A percentile compares a stretch with the other conserved stretches of the same genome.
Evolutionary conservation across 2,888 invertebrate species (phyloP).

Genomic region (Dorcus parallelipipedus): DNA sequence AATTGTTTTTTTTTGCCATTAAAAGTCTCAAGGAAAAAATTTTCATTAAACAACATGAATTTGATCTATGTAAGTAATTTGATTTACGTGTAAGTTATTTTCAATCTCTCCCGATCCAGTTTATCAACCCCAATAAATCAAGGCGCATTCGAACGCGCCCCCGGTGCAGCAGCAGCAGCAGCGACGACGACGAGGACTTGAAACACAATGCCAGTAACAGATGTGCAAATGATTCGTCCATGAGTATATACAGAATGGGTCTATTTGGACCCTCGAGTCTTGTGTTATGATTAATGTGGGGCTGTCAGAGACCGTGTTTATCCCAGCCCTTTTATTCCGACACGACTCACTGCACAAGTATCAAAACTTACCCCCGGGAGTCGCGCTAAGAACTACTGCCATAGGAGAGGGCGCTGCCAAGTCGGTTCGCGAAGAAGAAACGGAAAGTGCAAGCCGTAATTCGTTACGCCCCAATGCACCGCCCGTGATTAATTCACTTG

Average conservation of each 20-base stretch:
- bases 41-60: too few relatives aligned
- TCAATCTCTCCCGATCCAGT: not conserved
- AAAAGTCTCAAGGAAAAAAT: too few relatives aligned
- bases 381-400: constrained; percentile 13
- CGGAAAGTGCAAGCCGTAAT: too few relatives aligned
- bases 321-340: constrained; percentile 44
- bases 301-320: constrained; percentile 43
- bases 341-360: constrained; percentile 49
- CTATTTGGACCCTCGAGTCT: constrained; percentile 39
- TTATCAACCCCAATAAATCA: constrained; percentile 22
- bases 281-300: constrained; percentile 47
- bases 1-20: too few relatives aligned
- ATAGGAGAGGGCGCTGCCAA: not conserved
- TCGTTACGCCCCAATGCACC: too few relatives aligned
- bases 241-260: constrained; percentile 38
- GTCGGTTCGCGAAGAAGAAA: not conserved
- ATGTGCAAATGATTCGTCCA: constrained; percentile 33
- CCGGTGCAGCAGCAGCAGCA: not conserved
- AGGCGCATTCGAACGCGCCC: not conserved
- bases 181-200: constrained; percentile 9
- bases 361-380: constrained; percentile 48
- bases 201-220: constrained; percentile 33
- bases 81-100: too few relatives aligned
- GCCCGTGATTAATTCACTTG: too few relatives aligned
- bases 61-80: too few relatives aligned